Conservation (phyloP, 2,888 invertebrate genomes). For the Diarsia rubi region DNA sequence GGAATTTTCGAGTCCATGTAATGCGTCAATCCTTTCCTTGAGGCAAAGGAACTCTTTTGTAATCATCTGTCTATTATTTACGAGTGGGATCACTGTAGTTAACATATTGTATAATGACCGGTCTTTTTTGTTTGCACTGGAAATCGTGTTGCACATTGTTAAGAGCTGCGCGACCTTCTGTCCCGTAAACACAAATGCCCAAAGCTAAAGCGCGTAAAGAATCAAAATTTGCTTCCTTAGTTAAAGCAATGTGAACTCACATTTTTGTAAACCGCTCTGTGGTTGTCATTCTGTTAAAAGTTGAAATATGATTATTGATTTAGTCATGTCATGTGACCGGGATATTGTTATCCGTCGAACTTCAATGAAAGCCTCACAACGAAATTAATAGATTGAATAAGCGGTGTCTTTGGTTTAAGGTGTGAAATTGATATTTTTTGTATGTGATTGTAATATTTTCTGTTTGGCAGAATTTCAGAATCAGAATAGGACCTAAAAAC, state of each 20-base stretch:
- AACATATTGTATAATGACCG: too few species aligned
- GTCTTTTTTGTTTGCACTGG: too few species aligned
- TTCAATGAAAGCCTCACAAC: constrained; percentile 29
- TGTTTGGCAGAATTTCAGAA: constrained; percentile 1
- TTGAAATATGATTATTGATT: constrained; percentile 7
- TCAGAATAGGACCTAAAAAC: not conserved
- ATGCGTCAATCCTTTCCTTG: too few species aligned
- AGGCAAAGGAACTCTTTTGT: too few species aligned
- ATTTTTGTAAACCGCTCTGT: constrained; percentile 5
- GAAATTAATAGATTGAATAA: constrained; percentile 33
- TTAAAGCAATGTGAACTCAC: not conserved
- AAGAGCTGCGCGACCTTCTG: too few species aligned
- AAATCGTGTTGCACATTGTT: too few species aligned
- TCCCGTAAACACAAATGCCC: too few species aligned
- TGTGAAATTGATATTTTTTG: constrained; percentile 54
- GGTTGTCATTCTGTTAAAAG: not conserved
- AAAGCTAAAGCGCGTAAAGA: too few species aligned
- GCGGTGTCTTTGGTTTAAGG: constrained; percentile 17
- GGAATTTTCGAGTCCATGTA: too few species aligned
- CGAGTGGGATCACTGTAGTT: too few species aligned
- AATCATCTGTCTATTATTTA: too few species aligned
- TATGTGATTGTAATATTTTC: constrained; percentile 35
- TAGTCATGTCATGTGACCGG: not conserved
- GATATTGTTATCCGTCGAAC: not conserved
- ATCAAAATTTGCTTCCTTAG: not conserved